Evolutionary conservation across 2,797 vertebrate genomes (phyloP), one percentile per base, ranked within the genome.

Genomic region (Melanotaenia pygmaea): DNA sequence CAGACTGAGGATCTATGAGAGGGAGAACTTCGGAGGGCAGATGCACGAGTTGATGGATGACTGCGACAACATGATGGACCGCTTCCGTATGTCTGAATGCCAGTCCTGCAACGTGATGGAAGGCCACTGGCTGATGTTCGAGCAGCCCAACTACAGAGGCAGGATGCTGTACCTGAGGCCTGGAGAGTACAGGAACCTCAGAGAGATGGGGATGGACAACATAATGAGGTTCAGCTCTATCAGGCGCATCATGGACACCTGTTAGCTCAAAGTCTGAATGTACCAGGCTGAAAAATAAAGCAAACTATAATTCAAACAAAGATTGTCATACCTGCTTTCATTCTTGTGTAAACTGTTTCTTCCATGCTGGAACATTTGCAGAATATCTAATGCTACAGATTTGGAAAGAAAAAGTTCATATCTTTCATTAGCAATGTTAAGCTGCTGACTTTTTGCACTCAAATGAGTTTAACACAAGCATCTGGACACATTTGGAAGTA

Each of bases 21-120:
- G 82, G 70, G 88, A 94, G 58, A 90, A 94, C 65, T 90, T 93
- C 32, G 77, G 81, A 47, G 87, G 91, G 32, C 88, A 89, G 80
- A 87, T 86, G 74, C 57, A 88, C n/a, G 92, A 93, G 80, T 68
- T 94, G 72, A 90, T 60, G 50, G 89, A 93, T n/a, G 87, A 92
- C 80, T 91, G 93, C 20, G 74, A 91, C 58, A 77, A 76, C 70
- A 67, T 71, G 59, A 57, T 64, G 81, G 91, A 87, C 5, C 84
- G 83, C 14, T 88, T 87, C 72, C 76, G 34, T n/a, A 84, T 93
- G 81, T 76, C 79, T 1, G 89, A 94, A 37, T 89, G 81, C 73
- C 89, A 89, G 84, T 93, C 93, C 67, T 92, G 92, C 81, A 87
- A 91, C 9, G 93, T 94, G 79, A 85, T 88, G 89, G 91, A 93